A percentile compares a stretch with the other conserved stretches of the same genome.
Evolutionary conservation across 2,113 vertebrate species (phyloP).

Genomic region (Pantherophis guttatus): DNA sequence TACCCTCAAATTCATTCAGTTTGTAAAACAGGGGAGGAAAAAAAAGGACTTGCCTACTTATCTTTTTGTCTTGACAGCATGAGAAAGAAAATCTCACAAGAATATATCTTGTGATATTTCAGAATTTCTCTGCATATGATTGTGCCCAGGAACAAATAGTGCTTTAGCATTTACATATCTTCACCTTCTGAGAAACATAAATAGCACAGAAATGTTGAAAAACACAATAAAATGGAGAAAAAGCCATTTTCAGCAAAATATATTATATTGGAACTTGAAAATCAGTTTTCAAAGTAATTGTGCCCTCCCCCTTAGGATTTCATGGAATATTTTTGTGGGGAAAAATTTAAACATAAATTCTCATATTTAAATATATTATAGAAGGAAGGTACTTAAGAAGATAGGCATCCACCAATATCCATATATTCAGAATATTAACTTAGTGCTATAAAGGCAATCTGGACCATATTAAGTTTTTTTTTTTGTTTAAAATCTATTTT

Average conservation of each 20-base stretch:
- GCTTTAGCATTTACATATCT: slow-evolving; percentile 29
- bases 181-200: slow-evolving; percentile 36
- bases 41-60: neutral
- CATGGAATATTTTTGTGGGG: neutral
- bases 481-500: neutral
- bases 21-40: neutral
- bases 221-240: slow-evolving; percentile 12
- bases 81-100: slow-evolving; percentile 20
- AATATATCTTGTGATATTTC: slow-evolving; percentile 27
- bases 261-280: neutral
- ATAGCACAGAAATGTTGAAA: slow-evolving; percentile 32
- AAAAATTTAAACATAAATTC: neutral
- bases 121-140: slow-evolving; percentile 23
- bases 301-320: neutral
- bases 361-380: neutral
- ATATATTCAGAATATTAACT: neutral
- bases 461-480: neutral
- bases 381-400: neutral
- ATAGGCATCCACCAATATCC: neutral
- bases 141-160: slow-evolving; percentile 19
- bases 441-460: neutral
- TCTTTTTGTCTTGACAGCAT: slow-evolving; percentile 21
- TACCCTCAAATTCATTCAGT: neutral
- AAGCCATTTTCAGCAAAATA: neutral
- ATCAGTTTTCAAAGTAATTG: slow-evolving; percentile 6